A percentile compares a stretch with the other conserved stretches of the same genome.
Evolutionary conservation across 2,797 vertebrate species (phyloP).

Genomic region (Epinephelus malabaricus): DNA sequence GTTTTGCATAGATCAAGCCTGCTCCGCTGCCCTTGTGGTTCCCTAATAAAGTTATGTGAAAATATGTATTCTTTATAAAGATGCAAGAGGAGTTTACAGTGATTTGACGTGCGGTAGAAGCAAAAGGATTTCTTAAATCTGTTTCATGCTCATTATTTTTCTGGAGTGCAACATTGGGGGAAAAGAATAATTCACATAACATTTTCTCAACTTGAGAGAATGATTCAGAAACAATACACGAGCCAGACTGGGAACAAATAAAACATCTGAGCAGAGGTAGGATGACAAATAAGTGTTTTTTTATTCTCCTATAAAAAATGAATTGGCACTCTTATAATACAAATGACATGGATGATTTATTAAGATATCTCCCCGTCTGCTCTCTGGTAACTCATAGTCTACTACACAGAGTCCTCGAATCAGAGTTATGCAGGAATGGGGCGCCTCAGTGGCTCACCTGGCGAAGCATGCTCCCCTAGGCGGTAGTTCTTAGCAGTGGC

Average conservation of each 20-base stretch:
- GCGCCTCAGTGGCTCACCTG: no score
- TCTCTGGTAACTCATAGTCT: neutral
- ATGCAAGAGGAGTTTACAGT: conserved; percentile 3
- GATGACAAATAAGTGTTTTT: neutral
- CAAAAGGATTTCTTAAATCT: neutral
- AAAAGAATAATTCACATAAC: neutral
- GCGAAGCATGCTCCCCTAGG: no score
- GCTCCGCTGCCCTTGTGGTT: conserved; percentile 1
- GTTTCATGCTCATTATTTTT: conserved; percentile 14
- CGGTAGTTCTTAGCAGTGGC: no score
- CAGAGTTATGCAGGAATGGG: neutral
- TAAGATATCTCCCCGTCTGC: neutral
- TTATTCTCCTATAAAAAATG: conserved; percentile 2
- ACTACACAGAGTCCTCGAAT: neutral
- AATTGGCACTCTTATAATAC: neutral
- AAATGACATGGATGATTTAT: neutral
- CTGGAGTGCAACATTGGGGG: neutral
- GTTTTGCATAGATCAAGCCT: conserved; percentile 37
- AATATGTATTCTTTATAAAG: conserved; percentile 28
- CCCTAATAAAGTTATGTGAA: conserved; percentile 24
- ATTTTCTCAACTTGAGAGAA: neutral
- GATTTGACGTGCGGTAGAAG: neutral
- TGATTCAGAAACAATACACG: neutral
- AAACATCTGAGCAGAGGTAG: neutral
- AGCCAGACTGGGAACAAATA: neutral